phyloP scores from a whole-genome alignment of 2,113 vertebrate species.

The Oncorhynchus keta region DNA sequence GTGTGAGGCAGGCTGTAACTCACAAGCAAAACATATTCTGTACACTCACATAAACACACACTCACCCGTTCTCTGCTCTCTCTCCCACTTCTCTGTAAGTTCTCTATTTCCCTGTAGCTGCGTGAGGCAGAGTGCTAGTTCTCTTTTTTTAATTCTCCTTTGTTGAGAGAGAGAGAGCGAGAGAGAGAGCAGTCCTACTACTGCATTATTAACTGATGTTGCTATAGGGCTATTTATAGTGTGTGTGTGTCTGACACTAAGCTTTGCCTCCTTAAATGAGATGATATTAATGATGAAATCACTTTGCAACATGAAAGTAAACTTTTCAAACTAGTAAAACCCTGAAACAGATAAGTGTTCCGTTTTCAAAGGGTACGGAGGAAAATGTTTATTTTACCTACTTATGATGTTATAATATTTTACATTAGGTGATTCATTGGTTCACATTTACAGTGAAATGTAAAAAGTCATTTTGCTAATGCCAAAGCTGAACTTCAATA shows the following conservation, averaged over 20 bases:
- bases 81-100: neutral
- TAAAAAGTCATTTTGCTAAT: too few species aligned
- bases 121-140: too few species aligned
- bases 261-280: conserved; percentile 51
- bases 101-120: neutral
- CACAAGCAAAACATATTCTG: conserved; percentile 37
- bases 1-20: conserved; percentile 55
- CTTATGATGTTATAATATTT: too few species aligned
- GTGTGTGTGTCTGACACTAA: conserved; percentile 57
- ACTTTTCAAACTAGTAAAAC: neutral
- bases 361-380: too few species aligned
- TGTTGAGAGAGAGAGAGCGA: too few species aligned
- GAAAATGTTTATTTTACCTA: too few species aligned
- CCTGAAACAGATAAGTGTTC: neutral
- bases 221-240: conserved; percentile 65
- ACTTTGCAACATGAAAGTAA: conserved; percentile 63
- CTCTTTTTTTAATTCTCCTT: neutral
- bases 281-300: conserved; percentile 63
- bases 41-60: neutral
- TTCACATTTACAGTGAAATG: neutral
- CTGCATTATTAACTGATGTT: conserved; percentile 73
- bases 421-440: neutral
- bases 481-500: too few species aligned
- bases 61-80: conserved; percentile 2
- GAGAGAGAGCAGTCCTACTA: conserved; percentile 42